A percentile compares a stretch with the other conserved stretches of the same genome.
Evolutionary conservation across 2,113 vertebrate species (phyloP).

Genomic region (Poecilia latipinna): DNA sequence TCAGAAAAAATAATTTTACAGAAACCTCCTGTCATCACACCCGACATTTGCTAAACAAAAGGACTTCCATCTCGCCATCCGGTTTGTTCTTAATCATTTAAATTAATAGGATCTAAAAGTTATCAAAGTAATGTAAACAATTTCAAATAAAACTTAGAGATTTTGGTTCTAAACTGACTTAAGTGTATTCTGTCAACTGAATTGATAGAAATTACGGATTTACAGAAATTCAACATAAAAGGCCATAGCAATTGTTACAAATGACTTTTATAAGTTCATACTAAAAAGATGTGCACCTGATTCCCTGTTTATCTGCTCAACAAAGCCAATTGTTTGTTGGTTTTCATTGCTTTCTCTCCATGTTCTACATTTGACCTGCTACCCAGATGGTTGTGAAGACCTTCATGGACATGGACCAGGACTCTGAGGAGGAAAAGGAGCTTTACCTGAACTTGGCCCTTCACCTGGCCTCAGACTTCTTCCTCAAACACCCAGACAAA

Average conservation of each 20-base stretch:
- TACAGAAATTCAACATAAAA: no score
- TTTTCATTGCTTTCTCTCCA: neutral
- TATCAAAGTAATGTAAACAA: no score
- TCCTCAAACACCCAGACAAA: conserved; percentile 98
- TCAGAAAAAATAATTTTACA: no score
- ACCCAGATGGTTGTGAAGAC: conserved; percentile 98
- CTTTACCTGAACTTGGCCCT: conserved; percentile 96
- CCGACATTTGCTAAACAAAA: no score
- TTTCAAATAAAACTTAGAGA: no score
- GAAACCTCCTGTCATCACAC: no score
- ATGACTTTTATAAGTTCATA: neutral
- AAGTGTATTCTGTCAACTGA: no score
- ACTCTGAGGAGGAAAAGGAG: conserved; percentile 99
- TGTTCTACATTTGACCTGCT: neutral
- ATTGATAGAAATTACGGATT: no score
- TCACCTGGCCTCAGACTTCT: conserved; percentile 98
- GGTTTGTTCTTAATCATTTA: no score
- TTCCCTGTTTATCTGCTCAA: neutral
- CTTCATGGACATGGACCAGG: conserved; percentile 99
- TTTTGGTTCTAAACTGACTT: no score
- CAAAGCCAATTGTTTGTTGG: neutral
- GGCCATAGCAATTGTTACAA: neutral
- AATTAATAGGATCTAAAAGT: no score
- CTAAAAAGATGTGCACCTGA: neutral
- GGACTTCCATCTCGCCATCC: no score